A percentile compares a stretch with the other conserved stretches of the same genome.
These are phyloP conservation scores for Poecile atricapillus DNA, from an alignment of 2,113 vertebrate genomes.

Conservation along the genomic window DNA sequence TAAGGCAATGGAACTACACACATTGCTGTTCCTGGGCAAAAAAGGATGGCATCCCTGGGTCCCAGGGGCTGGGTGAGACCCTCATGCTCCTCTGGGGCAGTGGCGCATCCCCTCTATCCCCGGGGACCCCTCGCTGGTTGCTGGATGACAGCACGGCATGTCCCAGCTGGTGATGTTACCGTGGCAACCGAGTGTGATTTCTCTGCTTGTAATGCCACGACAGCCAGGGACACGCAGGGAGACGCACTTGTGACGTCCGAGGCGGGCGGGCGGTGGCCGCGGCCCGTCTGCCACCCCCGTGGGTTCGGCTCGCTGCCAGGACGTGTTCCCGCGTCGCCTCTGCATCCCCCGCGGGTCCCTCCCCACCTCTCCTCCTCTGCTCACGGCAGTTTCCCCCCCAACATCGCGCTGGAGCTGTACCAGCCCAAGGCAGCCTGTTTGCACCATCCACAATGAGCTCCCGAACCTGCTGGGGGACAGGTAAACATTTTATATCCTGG, in stretches of 20 bases:
- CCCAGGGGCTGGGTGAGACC: not conserved
- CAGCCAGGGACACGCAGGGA: not conserved
- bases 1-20: not conserved
- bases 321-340: not conserved
- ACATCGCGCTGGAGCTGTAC: not conserved
- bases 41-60: not conserved
- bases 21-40: not conserved
- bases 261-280: not conserved
- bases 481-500: not conserved
- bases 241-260: constrained; percentile 44
- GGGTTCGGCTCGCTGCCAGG: not conserved
- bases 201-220: not conserved
- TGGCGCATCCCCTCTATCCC: not conserved
- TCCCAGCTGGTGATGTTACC: constrained; percentile 60
- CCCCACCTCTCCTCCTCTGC: not conserved
- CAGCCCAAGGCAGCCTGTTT: not conserved
- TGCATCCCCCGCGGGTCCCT: not conserved
- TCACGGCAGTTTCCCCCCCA: accelerated
- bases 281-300: not conserved
- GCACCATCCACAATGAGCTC: not conserved
- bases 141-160: constrained; percentile 49
- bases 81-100: not conserved
- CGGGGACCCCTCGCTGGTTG: constrained; percentile 11
- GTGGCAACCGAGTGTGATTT: constrained; percentile 54
- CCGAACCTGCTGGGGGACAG: not conserved